Conservation (phyloP, 2,888 invertebrate genomes). For the Malthinus flaveolus region DNA sequence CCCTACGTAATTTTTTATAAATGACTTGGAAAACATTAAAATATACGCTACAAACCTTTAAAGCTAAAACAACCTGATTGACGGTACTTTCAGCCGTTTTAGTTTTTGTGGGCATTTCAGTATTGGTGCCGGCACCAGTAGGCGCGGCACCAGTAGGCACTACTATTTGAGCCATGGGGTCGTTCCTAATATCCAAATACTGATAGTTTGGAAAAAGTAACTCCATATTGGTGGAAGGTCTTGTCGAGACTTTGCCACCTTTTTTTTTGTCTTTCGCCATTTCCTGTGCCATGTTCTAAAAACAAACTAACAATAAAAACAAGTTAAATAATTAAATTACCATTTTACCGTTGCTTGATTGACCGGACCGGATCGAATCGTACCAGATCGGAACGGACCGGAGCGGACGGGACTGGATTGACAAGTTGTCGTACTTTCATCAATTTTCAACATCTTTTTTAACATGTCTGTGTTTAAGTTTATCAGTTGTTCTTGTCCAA, state of each 20-base stretch:
- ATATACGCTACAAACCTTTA: slow-evolving; percentile 31
- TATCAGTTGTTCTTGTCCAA: background rate
- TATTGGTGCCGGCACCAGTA: no score
- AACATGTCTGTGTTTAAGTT: slow-evolving; percentile 43
- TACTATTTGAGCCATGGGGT: slow-evolving; percentile 54
- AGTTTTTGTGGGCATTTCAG: slow-evolving; percentile 54
- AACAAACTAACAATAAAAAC: background rate
- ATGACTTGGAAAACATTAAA: slow-evolving; percentile 21
- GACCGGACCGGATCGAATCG: slow-evolving; percentile 7
- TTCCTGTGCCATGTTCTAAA: background rate
- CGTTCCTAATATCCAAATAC: slow-evolving; percentile 49
- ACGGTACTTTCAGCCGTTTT: slow-evolving; percentile 57
- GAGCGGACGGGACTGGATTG: no score
- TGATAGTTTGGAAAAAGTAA: slow-evolving; percentile 56
- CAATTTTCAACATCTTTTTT: slow-evolving; percentile 44
- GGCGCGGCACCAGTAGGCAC: slow-evolving; percentile 56
- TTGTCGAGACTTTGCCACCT: background rate
- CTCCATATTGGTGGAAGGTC: slow-evolving; percentile 23
- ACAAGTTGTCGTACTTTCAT: slow-evolving; percentile 12
- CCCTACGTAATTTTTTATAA: slow-evolving; percentile 11
- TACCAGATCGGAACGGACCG: no score
- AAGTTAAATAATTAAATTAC: background rate
- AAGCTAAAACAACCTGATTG: slow-evolving; percentile 43
- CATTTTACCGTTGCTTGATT: slow-evolving; percentile 6
- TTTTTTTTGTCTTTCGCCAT: no score